Percentiles rank a stretch among this genome's conserved stretches.
These are phyloP conservation scores for Argopecten irradians DNA, from an alignment of 1,140 invertebrate species.

Conservation along the genomic window DNA sequence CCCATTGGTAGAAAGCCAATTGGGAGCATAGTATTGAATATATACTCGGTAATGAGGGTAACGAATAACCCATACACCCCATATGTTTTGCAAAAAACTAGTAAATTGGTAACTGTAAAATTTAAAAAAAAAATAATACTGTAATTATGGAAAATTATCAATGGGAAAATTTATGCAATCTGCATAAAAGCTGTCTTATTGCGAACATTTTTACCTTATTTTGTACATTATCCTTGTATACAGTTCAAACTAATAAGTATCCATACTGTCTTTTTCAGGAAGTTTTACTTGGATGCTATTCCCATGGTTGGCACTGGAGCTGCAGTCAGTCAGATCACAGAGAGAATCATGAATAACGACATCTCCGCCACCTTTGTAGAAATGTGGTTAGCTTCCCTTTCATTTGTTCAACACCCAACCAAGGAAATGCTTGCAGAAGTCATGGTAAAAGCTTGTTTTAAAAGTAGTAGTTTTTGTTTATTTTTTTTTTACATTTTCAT, in stretches of 20 bases:
- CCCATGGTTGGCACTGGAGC: conserved; percentile 89
- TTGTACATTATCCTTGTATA: background rate
- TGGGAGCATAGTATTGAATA: no score
- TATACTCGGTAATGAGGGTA: no score
- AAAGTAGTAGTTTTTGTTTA: background rate
- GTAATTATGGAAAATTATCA: background rate
- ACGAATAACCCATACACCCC: no score
- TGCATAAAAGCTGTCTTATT: no score
- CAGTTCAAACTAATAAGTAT: background rate
- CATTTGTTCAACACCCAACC: conserved; percentile 87
- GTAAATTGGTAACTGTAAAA: no score
- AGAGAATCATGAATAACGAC: conserved; percentile 85
- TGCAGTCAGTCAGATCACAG: conserved; percentile 87
- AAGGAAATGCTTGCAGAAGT: conserved; percentile 83
- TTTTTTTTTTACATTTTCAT: no score
- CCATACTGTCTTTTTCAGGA: conserved; percentile 66
- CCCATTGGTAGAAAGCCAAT: no score
- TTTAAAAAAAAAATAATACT: background rate
- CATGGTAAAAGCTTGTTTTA: conserved; percentile 74
- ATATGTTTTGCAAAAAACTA: no score
- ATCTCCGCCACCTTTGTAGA: conserved; percentile 81
- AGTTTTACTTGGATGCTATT: conserved; percentile 83
- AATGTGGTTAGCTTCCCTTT: conserved; percentile 89
- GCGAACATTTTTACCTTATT: background rate
- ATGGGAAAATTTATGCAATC: background rate